Evolutionary conservation across 2,888 invertebrate species (phyloP), one percentile per base, ranked within the genome.

Genomic region (Halictus quadricinctus): DNA sequence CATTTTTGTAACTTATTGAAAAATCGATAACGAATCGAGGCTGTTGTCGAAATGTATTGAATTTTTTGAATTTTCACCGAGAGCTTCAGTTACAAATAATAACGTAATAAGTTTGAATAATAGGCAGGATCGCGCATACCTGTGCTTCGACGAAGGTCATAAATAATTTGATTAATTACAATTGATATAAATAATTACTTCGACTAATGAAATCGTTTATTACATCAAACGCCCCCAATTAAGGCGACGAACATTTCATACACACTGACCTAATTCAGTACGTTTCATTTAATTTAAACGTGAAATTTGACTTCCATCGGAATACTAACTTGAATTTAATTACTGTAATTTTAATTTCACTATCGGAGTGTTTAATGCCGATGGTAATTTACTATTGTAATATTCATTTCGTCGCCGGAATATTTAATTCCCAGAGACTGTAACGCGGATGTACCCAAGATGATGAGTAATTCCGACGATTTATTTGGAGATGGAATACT

Each of bases 191-290:
- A 66, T 66, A 66, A 36, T 66, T 36, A 66, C 15, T 10, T 36
- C 15, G 21, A 36, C 66, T 36, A 66, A 66, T 66, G 66, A 66
- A 66, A 36, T 29, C 66, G 36, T 66, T 66, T 66, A 66, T 66
- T 66, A 36, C 36, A 66, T 66, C 36, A 36, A 66, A 66, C 36
- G 36, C 18, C 4, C 4, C 25, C 18, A 66, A 36, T 66, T 36
- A 66, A 66, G 66, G 66, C 18, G 18, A 18, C 66, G 7, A 66
- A 36, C 18, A 36, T 66, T 36, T 36, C 36, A 66, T 66, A 21
- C 36, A 36, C 66, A 36, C 18, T 36, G 18, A 66, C 66, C 66
- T 66, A 66, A 66, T 66, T 29, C 66, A 21, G 36, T 66, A 66
- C 18, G 66, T 66, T 36, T 36, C 18, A 36, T 66, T 66, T 36